These are phyloP conservation scores for Sphaerophoria taeniata DNA, from an alignment of 2,888 invertebrate genomes.

Conservation along the genomic window DNA sequence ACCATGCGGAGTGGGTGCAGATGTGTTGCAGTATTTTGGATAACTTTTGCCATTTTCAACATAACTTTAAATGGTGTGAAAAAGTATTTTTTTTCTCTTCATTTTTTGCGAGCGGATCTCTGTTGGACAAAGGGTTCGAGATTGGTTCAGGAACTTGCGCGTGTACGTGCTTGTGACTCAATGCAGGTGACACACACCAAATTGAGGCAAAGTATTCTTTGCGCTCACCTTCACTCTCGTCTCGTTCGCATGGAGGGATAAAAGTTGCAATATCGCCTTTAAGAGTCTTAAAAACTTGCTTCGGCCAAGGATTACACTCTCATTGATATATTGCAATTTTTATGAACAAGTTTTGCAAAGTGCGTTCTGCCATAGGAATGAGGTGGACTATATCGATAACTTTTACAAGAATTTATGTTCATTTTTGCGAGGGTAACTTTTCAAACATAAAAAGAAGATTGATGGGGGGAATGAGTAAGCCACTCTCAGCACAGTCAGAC, in stretches of 20 bases:
- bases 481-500: background rate
- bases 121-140: constrained; percentile 52
- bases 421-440: background rate
- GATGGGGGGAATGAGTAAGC: background rate
- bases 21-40: constrained; percentile 70
- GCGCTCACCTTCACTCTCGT: background rate
- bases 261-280: constrained; percentile 55
- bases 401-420: constrained; percentile 10
- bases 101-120: constrained; percentile 11
- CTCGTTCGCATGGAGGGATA: constrained; percentile 8
- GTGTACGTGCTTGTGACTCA: constrained; percentile 57
- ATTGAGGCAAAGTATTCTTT: constrained; percentile 7
- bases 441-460: no score
- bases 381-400: constrained; percentile 13
- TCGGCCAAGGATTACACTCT: constrained; percentile 13
- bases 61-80: constrained; percentile 68
- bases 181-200: constrained; percentile 69
- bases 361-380: background rate
- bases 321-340: constrained; percentile 52
- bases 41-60: constrained; percentile 71
- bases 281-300: constrained; percentile 20
- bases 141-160: constrained; percentile 17
- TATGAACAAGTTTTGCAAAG: constrained; percentile 30
- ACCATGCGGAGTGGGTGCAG: constrained; percentile 51
- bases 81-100: constrained; percentile 21